Percentiles rank a stretch among this genome's conserved stretches.
These are phyloP conservation scores for Eupithecia vulgata DNA, from an alignment of 2,888 invertebrate species.

Conservation along the genomic window DNA sequence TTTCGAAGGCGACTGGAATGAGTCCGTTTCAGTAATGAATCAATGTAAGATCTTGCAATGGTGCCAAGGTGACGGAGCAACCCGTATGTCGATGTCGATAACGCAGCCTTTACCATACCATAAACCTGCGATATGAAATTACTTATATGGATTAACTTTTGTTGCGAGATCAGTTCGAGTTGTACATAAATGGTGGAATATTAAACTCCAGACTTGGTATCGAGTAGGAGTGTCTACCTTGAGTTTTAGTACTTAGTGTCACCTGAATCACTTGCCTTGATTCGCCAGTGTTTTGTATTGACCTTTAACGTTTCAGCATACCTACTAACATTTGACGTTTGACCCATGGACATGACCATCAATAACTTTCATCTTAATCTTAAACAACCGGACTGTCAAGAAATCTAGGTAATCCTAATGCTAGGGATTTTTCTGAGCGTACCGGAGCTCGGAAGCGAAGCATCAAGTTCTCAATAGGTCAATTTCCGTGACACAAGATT, in stretches of 20 bases:
- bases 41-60: slow-evolving; percentile 63
- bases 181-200: slow-evolving; percentile 1
- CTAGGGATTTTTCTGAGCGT: not conserved
- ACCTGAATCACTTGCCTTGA: slow-evolving; percentile 37
- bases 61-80: slow-evolving; percentile 71
- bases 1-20: slow-evolving; percentile 66
- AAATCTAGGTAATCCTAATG: not conserved
- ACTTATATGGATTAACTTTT: slow-evolving; percentile 33
- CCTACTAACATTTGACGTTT: slow-evolving; percentile 28
- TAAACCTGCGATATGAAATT: slow-evolving; percentile 48
- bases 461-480: not conserved
- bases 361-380: slow-evolving; percentile 1
- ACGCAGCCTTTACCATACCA: slow-evolving; percentile 61
- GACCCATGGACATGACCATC: not conserved
- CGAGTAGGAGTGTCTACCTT: slow-evolving; percentile 31
- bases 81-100: slow-evolving; percentile 79
- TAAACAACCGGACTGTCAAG: not conserved
- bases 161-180: slow-evolving; percentile 42
- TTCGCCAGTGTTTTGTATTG: slow-evolving; percentile 25
- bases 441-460: not conserved
- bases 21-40: slow-evolving; percentile 55
- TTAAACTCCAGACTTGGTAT: slow-evolving; percentile 16
- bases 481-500: not conserved
- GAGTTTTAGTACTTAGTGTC: slow-evolving; percentile 21
- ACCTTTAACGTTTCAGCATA: slow-evolving; percentile 37